Evolutionary conservation across 2,888 invertebrate genomes (phyloP), one percentile per base, ranked within the genome.

Genomic region (Drosophila colorata): DNA sequence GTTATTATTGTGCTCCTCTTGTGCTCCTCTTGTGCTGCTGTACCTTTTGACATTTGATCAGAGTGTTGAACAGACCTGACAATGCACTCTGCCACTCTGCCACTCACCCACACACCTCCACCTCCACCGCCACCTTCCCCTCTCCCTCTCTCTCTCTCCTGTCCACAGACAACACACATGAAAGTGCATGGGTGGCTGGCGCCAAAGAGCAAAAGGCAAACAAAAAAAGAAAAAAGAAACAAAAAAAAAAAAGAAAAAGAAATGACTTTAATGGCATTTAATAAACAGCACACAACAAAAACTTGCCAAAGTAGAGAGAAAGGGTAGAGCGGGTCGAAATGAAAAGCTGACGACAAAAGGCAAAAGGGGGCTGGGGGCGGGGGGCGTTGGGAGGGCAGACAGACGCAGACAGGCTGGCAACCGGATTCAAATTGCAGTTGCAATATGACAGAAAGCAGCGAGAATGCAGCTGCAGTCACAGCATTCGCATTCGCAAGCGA

Each of bases 351-450:
- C 18, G 25, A 51, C 51, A 51, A 51, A 51, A 40, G 41, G 31
- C 31, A 33, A 41, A n/a, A 2, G 25, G 16, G 25, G 35, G n/a
- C n/a, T 33, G 33, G 3, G 13, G 43, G 9, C 4, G 2, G 20
- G 18, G 9, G 2, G 18, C 16, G 8, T 0, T 16, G 13, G 25
- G 35, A 16, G 16, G 25, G 35, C 23, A 49, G 55, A 7, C 9
- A n/a, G n/a, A 28, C 16, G 59, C 33, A 28, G 37, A 46, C 31
- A 8, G 38, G 7, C 28, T 13, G 49, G 49, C 83, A 86, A 86
- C 84, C 80, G 84, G 87, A 80, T 86, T 83, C 69, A 73, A 87
- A 84, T 80, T 78, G 84, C 81, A 84, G 87, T 84, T 80, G 63
- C 55, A 61, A 65, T 85, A 70, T 63, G 76, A 55, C 69, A 53